Evolutionary conservation across 2,113 vertebrate species (phyloP), one percentile per base, ranked within the genome.

Genomic region (Neolamprologus modestus): DNA sequence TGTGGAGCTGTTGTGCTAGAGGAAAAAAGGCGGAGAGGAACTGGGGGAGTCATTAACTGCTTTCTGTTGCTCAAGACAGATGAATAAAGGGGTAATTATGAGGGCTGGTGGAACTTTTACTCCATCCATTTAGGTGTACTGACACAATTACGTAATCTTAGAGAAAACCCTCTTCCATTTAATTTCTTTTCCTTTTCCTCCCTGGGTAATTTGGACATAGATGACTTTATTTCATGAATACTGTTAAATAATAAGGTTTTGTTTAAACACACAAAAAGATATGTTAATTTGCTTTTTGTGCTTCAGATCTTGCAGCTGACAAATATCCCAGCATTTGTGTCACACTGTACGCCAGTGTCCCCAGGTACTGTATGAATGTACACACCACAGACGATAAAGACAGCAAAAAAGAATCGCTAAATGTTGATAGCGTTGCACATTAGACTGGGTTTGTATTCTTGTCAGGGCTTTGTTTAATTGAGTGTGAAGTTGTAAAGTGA

Each of bases 1-100:
- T 91, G 86, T 90, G 54, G 3, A 71, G 33, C 35, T 2, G n/a
- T 4, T 59, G 55, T 14, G 13, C 79, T 16, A 19, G 45, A 83
- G 78, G 28, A 37, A 57, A 68, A 66, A 66, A 24, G 55, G 33
- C 47, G 8, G 53, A 92, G 66, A 66, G 73, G 88, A 73, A 61
- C 52, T 11, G 14, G 54, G 63, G 82, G 83, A 73, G 82, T 86
- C 89, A 88, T 91, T 91, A 90, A 31, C 80, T 40, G 80, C 61
- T 90, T 83, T 92, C 82, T 88, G 79, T 87, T 80, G n/a, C 71
- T 88, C 55, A 1, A 61, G 9, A 71, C 71, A 61, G 54, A 63
- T 52, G 68, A 80, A 66, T 45, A n/a, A 28, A 81, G 14, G 52
- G 61, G 71, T 71, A 63, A 87, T 87, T 80, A 93, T 66, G 80